Evolutionary conservation across 2,797 vertebrate genomes (phyloP).

Genomic region (Brotula barbata): DNA sequence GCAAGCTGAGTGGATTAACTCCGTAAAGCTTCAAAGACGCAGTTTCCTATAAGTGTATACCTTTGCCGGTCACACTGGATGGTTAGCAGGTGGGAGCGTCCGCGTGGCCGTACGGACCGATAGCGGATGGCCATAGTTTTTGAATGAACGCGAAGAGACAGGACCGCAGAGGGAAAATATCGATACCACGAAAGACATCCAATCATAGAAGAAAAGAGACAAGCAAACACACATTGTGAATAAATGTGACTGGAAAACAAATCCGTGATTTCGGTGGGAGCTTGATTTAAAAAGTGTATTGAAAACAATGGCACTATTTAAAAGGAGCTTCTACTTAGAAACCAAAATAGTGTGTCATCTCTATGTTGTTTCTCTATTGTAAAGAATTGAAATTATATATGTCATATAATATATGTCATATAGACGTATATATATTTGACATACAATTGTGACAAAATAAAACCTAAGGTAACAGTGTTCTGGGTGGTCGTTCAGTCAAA

Average conservation of each 20-base stretch:
- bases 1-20: constrained; percentile 80
- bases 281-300: constrained; percentile 78
- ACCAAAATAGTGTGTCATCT: constrained; percentile 89
- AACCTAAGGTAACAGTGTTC: constrained; percentile 82
- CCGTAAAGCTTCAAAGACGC: constrained; percentile 67
- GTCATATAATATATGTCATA: constrained; percentile 85
- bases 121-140: constrained; percentile 63
- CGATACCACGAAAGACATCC: constrained; percentile 67
- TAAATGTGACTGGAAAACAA: constrained; percentile 77
- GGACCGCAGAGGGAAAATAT: constrained; percentile 61
- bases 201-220: constrained; percentile 66
- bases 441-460: constrained; percentile 85
- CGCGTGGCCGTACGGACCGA: constrained; percentile 69
- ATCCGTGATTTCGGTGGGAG: constrained; percentile 74
- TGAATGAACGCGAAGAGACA: constrained; percentile 59
- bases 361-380: constrained; percentile 89
- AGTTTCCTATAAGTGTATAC: constrained; percentile 64
- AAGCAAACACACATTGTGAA: constrained; percentile 79
- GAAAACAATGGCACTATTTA: constrained; percentile 83
- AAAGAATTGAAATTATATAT: constrained; percentile 85
- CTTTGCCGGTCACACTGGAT: constrained; percentile 59
- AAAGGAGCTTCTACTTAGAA: constrained; percentile 86
- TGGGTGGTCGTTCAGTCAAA: background rate
- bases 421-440: constrained; percentile 85
- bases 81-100: constrained; percentile 60